Evolutionary conservation across 2,797 vertebrate genomes (phyloP).

Genomic region (Hylomyscus alleni): DNA sequence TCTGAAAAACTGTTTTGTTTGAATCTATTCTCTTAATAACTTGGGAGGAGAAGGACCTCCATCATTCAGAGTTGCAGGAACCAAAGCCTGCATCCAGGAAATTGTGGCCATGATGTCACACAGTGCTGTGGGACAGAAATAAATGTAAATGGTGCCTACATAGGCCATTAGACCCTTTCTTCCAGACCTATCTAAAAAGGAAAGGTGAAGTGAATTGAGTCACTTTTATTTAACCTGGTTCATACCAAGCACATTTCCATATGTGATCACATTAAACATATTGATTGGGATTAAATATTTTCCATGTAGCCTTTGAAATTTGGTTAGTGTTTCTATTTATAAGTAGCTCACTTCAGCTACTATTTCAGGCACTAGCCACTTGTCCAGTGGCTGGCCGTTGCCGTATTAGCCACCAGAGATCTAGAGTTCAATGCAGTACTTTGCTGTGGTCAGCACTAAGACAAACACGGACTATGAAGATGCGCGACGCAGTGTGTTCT

Average conservation of each 20-base stretch:
- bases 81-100: neutral
- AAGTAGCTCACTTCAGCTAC: neutral
- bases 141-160: neutral
- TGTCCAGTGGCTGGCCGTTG: neutral
- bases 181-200: neutral
- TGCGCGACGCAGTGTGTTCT: neutral
- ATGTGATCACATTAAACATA: slow-evolving; percentile 9
- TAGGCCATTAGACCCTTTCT: slow-evolving; percentile 13
- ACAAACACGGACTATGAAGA: neutral
- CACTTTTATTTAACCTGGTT: slow-evolving; percentile 38
- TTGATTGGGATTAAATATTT: neutral
- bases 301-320: neutral
- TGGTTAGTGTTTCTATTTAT: neutral
- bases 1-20: slow-evolving; percentile 46
- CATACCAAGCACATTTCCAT: slow-evolving; percentile 10
- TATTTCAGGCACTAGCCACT: too few species aligned
- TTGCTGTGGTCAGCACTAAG: neutral
- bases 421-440: neutral
- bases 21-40: slow-evolving; percentile 47
- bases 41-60: neutral
- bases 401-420: neutral
- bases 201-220: slow-evolving; percentile 5
- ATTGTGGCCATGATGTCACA: neutral
- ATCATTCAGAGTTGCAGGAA: neutral
- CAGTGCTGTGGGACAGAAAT: neutral